Conservation (phyloP, 1,140 invertebrate genomes). For the Centruroides sculpturatus region DNA sequence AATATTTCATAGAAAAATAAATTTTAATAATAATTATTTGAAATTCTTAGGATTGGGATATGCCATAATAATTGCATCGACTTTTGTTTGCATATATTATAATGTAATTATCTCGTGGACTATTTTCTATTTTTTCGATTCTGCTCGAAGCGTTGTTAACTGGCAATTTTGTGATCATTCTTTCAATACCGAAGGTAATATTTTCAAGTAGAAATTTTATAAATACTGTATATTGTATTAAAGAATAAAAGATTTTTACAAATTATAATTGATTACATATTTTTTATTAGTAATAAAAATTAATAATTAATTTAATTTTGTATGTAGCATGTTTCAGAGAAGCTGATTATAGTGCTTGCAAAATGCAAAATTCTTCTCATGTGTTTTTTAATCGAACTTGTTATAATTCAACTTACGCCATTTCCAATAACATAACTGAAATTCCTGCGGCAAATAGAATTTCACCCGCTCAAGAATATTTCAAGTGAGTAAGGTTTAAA, state of each 20-base stretch:
- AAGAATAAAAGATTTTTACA: too few relatives aligned
- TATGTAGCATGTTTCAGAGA: slow-evolving; percentile 29
- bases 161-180: slow-evolving; percentile 47
- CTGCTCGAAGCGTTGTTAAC: slow-evolving; percentile 42
- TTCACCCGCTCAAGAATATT: slow-evolving; percentile 45
- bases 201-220: slow-evolving; percentile 1
- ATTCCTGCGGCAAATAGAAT: slow-evolving; percentile 21
- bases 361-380: slow-evolving; percentile 13
- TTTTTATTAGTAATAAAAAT: too few relatives aligned
- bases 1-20: background rate
- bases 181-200: slow-evolving; percentile 18
- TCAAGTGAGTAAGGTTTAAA: slow-evolving; percentile 35
- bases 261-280: too few relatives aligned
- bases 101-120: slow-evolving; percentile 53
- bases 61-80: slow-evolving; percentile 51
- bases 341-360: slow-evolving; percentile 13
- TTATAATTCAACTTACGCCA: slow-evolving; percentile 12
- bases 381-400: slow-evolving; percentile 11
- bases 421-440: slow-evolving; percentile 17
- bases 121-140: slow-evolving; percentile 47
- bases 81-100: slow-evolving; percentile 53
- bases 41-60: slow-evolving; percentile 47
- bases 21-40: background rate
- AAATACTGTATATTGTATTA: too few relatives aligned
- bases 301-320: background rate